phyloP scores from a whole-genome alignment of 2,888 invertebrate genomes.

The Syrista parreyssii region DNA sequence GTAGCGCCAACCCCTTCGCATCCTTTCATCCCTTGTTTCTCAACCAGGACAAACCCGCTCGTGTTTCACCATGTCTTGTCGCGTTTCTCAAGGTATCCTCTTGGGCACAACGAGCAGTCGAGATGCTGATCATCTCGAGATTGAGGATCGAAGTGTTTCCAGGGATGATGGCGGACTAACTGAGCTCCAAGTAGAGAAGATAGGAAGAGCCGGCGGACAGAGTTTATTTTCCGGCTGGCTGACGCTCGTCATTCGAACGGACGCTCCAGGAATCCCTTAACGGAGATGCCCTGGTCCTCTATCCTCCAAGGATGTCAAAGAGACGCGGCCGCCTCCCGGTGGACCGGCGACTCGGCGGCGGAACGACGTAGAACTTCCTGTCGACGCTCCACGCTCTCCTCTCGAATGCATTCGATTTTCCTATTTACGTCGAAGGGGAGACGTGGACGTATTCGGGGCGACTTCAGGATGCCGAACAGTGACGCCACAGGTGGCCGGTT shows the following conservation, averaged over 20 bases:
- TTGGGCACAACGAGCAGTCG: neutral
- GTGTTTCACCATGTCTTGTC: neutral
- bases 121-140: neutral
- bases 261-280: slow-evolving; percentile 53
- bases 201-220: neutral
- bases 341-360: neutral
- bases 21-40: slow-evolving; percentile 2
- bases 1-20: neutral
- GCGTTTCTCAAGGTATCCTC: neutral
- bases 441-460: neutral
- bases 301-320: slow-evolving; percentile 9
- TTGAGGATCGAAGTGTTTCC: neutral
- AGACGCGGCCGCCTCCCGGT: neutral
- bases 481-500: slow-evolving; percentile 56
- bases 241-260: slow-evolving; percentile 53
- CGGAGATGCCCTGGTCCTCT: slow-evolving; percentile 38
- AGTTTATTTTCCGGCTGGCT: slow-evolving; percentile 56
- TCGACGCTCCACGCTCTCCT: neutral
- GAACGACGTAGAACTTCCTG: neutral
- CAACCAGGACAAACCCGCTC: neutral
- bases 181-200: neutral
- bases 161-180: neutral
- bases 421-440: slow-evolving; percentile 18
- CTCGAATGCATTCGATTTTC: slow-evolving; percentile 28
- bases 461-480: neutral